Evolutionary conservation across 2,113 vertebrate genomes (phyloP).

Genomic region (Ctenomys sociabilis): DNA sequence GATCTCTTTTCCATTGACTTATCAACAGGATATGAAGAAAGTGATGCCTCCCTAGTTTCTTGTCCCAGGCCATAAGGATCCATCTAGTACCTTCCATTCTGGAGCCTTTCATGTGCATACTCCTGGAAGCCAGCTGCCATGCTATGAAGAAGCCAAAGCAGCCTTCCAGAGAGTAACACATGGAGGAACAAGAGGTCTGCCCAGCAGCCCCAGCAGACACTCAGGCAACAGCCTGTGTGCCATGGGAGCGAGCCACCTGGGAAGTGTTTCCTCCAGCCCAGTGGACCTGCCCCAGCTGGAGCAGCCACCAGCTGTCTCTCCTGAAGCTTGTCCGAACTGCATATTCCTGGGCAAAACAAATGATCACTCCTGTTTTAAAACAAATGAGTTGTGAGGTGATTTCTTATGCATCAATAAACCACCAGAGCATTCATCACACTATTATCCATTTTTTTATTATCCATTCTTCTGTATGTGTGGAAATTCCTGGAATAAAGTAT

Average conservation of each 20-base stretch:
- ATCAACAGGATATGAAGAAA: neutral
- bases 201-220: neutral
- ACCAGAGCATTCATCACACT: neutral
- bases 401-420: neutral
- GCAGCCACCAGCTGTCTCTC: neutral
- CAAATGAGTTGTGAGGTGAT: neutral
- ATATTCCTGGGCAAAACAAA: slow-evolving; percentile 35
- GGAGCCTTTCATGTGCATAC: neutral
- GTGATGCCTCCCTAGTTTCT: neutral
- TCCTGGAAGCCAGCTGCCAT: neutral
- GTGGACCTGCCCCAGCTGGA: neutral
- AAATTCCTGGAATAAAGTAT: neutral
- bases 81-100: neutral
- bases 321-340: neutral
- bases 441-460: neutral
- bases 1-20: neutral
- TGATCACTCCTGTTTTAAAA: neutral
- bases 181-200: neutral
- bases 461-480: neutral
- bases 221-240: neutral
- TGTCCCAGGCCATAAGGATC: neutral
- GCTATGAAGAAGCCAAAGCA: slow-evolving; percentile 13
- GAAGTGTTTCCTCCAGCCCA: neutral
- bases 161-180: neutral
- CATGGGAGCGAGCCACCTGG: neutral